Percentiles rank a stretch among this genome's conserved stretches.
Conservation (phyloP, 2,888 invertebrate genomes). For the Melipona beecheii region DNA sequence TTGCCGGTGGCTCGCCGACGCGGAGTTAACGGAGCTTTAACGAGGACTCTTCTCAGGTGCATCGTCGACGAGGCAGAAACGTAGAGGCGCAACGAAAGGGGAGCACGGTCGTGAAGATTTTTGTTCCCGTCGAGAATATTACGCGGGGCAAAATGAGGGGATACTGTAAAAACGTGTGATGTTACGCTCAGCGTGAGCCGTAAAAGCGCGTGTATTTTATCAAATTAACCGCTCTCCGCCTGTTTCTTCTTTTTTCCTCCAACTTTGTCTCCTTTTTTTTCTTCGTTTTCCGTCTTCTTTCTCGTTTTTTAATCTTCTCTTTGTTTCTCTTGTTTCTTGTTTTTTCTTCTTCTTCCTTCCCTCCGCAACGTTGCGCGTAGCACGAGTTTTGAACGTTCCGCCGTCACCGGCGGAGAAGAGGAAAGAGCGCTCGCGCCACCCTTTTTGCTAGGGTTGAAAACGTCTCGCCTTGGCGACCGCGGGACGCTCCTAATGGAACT, state of each 20-base stretch:
- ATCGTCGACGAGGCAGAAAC: constrained; percentile 57
- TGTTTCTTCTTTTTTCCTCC: background rate
- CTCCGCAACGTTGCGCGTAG: constrained; percentile 14
- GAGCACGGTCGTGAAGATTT: constrained; percentile 52
- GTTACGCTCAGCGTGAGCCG: constrained; percentile 58
- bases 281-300: background rate
- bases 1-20: constrained; percentile 24
- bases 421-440: background rate
- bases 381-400: constrained; percentile 21
- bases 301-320: no score
- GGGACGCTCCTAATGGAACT: constrained; percentile 5
- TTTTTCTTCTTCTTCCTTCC: background rate
- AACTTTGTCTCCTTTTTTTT: background rate
- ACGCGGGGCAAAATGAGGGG: constrained; percentile 49
- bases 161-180: constrained; percentile 60
- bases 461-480: constrained; percentile 4
- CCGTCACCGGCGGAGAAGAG: no score
- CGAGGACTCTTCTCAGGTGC: constrained; percentile 65
- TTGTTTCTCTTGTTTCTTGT: background rate
- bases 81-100: constrained; percentile 44
- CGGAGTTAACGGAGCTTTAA: constrained; percentile 71
- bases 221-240: constrained; percentile 47
- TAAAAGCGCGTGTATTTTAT: constrained; percentile 55
- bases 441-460: background rate
- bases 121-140: constrained; percentile 57